Evolutionary conservation across 1,140 invertebrate genomes (phyloP).

Genomic region (Solenopsis fugax): DNA sequence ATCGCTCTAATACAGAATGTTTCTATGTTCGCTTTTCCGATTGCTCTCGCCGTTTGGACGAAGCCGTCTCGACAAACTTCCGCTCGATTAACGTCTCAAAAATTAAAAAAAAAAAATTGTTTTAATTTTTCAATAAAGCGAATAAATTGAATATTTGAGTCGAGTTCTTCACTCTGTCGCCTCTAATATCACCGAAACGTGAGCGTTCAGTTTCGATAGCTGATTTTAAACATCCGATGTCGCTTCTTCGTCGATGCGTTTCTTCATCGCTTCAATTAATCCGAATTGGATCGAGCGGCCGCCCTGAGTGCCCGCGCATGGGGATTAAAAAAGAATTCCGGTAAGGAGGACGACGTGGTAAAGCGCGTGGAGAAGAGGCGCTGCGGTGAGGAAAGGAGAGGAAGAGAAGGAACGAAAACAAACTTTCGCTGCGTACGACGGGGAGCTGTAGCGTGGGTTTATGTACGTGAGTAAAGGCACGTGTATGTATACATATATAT

Average conservation of each 20-base stretch:
- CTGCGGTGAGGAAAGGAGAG: constrained; percentile 36
- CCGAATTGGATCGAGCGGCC: neutral
- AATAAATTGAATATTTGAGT: neutral
- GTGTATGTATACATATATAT: constrained; percentile 56
- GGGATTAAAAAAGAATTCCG: constrained; percentile 42
- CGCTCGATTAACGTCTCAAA: neutral
- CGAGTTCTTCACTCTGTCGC: neutral
- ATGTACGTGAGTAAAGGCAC: constrained; percentile 52
- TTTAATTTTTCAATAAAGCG: neutral
- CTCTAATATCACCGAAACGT: neutral
- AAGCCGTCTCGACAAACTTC: neutral
- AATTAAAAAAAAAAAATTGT: neutral
- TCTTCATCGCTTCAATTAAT: neutral
- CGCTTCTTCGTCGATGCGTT: constrained; percentile 35
- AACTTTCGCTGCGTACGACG: constrained; percentile 80
- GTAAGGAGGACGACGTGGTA: constrained; percentile 19
- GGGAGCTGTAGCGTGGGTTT: constrained; percentile 67
- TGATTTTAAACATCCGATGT: neutral
- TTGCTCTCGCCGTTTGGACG: neutral
- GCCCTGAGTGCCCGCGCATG: neutral
- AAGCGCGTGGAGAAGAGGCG: neutral
- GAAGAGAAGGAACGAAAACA: constrained; percentile 77
- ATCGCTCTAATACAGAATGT: constrained; percentile 16
- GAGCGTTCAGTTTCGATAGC: neutral
- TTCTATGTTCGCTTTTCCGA: neutral